Percentiles rank a stretch among this genome's conserved stretches.
phyloP scores from a whole-genome alignment of 1,140 invertebrate species.

The Lepidurus couesii region DNA sequence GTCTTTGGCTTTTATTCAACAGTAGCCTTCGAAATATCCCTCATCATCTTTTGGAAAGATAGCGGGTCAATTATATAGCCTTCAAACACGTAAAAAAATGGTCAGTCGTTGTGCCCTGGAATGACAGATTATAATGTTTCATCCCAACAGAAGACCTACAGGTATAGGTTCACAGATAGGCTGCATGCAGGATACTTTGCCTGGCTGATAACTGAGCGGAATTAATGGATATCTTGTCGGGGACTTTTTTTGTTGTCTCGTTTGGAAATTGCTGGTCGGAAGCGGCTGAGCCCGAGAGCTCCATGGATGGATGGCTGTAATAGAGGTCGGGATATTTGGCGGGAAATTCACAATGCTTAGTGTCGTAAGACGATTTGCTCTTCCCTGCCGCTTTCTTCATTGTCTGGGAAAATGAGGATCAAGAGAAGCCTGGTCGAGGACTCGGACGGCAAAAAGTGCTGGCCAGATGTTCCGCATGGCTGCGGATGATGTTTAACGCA shows the following conservation, averaged over 20 bases:
- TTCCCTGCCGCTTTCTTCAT: too few species aligned
- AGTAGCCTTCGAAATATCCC: background rate
- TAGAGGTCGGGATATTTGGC: background rate
- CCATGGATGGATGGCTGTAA: background rate
- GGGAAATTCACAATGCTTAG: background rate
- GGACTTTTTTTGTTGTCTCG: background rate
- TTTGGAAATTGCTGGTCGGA: slow-evolving; percentile 2
- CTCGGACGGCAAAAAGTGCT: too few species aligned
- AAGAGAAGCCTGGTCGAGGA: too few species aligned
- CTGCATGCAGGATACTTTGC: background rate
- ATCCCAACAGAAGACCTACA: background rate
- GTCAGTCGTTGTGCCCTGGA: background rate
- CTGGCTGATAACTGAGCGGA: background rate
- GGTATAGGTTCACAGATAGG: background rate
- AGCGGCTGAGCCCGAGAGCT: background rate
- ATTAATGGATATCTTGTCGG: background rate
- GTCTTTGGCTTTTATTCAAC: background rate
- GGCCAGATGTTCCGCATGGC: too few species aligned
- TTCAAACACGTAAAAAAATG: background rate
- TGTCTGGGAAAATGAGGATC: too few species aligned
- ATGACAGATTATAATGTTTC: background rate
- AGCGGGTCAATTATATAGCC: background rate
- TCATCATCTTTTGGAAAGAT: background rate
- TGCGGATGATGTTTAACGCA: too few species aligned
- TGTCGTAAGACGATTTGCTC: too few species aligned